Percentiles rank a stretch among this genome's conserved stretches.
Evolutionary conservation across 2,113 vertebrate genomes (phyloP).

Genomic region (Psittacula cyanocephala): DNA sequence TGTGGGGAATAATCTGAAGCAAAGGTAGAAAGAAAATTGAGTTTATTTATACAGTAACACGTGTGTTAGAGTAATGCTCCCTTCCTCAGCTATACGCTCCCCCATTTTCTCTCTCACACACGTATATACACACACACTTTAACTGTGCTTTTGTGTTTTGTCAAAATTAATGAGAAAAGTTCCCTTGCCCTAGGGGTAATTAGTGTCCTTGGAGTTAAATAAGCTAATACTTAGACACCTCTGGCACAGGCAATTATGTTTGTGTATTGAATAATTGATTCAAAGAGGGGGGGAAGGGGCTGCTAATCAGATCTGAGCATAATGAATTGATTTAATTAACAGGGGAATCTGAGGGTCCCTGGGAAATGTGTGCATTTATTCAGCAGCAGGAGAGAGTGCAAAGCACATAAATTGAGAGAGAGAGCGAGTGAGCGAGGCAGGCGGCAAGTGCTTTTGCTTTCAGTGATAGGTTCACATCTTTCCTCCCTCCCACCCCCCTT

Average conservation of each 20-base stretch:
- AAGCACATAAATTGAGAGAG: conserved; percentile 87
- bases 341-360: conserved; percentile 98
- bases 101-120: conserved; percentile 62
- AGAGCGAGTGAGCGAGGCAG: conserved; percentile 79
- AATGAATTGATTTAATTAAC: conserved; percentile 99
- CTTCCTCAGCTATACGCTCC: conserved; percentile 16
- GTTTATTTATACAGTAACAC: conserved; percentile 67
- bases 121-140: conserved; percentile 82
- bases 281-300: conserved; percentile 97
- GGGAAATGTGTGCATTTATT: conserved; percentile 95
- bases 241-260: conserved; percentile 99
- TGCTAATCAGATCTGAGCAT: conserved; percentile 99
- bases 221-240: conserved; percentile 99
- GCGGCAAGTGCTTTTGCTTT: conserved; percentile 82
- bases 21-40: conserved; percentile 35
- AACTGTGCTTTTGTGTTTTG: conserved; percentile 99
- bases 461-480: conserved; percentile 80
- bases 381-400: conserved; percentile 84
- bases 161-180: conserved; percentile 99
- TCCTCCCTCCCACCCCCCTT: conserved; percentile 70
- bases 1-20: background rate
- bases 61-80: conserved; percentile 54
- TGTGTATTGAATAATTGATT: conserved; percentile 99
- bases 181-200: conserved; percentile 99
- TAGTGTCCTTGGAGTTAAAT: conserved; percentile 99